phyloP scores from a whole-genome alignment of 2,888 invertebrate genomes.

The Miltochrista miniata region DNA sequence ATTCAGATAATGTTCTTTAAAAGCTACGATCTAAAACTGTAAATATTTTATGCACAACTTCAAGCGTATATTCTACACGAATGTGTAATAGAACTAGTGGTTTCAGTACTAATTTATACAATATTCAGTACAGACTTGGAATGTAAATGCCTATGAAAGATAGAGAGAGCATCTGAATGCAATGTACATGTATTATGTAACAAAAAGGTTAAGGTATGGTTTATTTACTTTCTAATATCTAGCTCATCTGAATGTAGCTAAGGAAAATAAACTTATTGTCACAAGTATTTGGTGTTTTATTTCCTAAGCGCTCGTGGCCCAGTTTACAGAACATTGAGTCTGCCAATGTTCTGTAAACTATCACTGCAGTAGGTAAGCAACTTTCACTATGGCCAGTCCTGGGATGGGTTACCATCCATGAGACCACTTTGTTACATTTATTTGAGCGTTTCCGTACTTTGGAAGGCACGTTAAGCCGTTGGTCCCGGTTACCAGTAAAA shows the following conservation, averaged over 20 bases:
- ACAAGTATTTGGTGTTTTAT: constrained; percentile 26
- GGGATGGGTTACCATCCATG: no score
- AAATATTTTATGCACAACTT: constrained; percentile 31
- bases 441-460: no score
- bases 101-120: constrained; percentile 44
- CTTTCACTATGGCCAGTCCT: no score
- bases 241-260: constrained; percentile 3
- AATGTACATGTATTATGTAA: not conserved
- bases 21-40: constrained; percentile 30
- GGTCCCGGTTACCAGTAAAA: no score
- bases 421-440: no score
- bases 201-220: not conserved
- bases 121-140: constrained; percentile 2
- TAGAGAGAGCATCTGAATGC: not conserved
- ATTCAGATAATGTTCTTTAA: constrained; percentile 4
- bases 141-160: not conserved
- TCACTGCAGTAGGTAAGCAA: not conserved
- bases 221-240: constrained; percentile 2
- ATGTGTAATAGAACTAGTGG: constrained; percentile 40
- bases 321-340: no score
- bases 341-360: not conserved
- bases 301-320: not conserved
- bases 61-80: constrained; percentile 20
- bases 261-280: constrained; percentile 54
- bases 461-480: no score